Evolutionary conservation across 1,140 invertebrate species (phyloP).

Genomic region (Hyposmocoma kahamanoa): DNA sequence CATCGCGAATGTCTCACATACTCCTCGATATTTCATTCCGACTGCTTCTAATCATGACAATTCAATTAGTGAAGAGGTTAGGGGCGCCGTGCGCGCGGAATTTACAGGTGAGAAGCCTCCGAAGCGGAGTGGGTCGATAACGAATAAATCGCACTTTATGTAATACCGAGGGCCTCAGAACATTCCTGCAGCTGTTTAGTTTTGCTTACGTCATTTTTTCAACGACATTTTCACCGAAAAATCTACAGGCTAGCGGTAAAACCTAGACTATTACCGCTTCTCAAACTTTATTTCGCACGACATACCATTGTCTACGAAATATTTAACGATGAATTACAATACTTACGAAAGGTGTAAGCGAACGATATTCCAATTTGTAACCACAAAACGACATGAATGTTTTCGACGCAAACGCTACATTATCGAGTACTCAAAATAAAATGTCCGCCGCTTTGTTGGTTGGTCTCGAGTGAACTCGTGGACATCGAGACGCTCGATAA

Average conservation of each 20-base stretch:
- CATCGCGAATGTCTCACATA: conserved; percentile 11
- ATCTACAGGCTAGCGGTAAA: conserved; percentile 61
- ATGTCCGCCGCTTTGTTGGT: conserved; percentile 75
- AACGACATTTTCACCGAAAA: conserved; percentile 61
- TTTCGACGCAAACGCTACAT: conserved; percentile 74
- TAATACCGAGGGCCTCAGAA: conserved; percentile 34
- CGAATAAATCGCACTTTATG: conserved; percentile 41
- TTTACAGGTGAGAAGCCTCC: conserved; percentile 58
- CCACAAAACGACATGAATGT: conserved; percentile 72
- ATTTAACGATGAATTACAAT: conserved; percentile 37
- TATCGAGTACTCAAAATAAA: conserved; percentile 75
- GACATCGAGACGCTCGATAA: conserved; percentile 69
- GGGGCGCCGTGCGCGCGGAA: conserved; percentile 69
- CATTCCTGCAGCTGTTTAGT: conserved; percentile 37
- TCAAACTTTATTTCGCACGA: conserved; percentile 35
- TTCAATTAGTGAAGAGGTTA: conserved; percentile 71
- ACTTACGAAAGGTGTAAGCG: conserved; percentile 72
- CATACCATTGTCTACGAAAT: conserved; percentile 35
- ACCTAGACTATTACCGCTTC: conserved; percentile 54
- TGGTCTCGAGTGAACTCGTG: conserved; percentile 72
- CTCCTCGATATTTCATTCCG: conserved; percentile 16
- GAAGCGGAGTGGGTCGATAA: conserved; percentile 62
- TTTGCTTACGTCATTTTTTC: conserved; percentile 64
- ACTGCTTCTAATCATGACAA: conserved; percentile 47
- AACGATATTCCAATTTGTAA: conserved; percentile 67